Conservation (phyloP, 2,797 vertebrate genomes). For the Rousettus madagascariensis region DNA sequence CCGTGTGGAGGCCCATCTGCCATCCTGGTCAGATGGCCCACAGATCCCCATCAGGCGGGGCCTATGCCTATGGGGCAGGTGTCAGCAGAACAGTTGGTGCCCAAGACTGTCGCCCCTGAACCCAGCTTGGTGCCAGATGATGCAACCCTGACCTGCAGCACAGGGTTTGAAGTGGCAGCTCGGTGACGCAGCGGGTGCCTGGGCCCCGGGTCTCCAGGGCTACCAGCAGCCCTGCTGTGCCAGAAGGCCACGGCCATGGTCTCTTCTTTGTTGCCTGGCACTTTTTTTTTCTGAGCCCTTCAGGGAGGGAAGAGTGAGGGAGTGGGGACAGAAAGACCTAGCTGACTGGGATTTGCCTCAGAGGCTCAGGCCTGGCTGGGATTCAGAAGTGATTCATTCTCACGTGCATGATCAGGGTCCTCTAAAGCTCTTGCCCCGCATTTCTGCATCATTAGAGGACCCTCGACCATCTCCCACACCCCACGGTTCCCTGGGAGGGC, state of each 20-base stretch:
- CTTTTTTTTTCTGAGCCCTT: neutral
- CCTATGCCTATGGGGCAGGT: no score
- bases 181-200: rapidly evolving
- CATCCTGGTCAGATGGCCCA: neutral
- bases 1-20: neutral
- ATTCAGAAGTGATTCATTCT: neutral
- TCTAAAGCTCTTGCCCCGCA: neutral
- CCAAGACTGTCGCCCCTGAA: neutral
- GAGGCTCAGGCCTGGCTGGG: neutral
- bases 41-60: rapidly evolving
- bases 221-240: no score
- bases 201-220: rapidly evolving
- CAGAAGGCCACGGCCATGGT: neutral
- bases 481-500: neutral
- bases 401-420: neutral
- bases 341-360: neutral
- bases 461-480: neutral
- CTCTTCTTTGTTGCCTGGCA: neutral
- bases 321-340: neutral
- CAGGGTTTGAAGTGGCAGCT: neutral
- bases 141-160: rapidly evolving
- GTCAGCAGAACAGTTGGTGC: neutral
- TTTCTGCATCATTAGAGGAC: neutral
- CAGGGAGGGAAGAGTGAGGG: neutral
- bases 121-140: rapidly evolving